A percentile compares a stretch with the other conserved stretches of the same genome.
These are phyloP conservation scores for Chiloscyllium punctatum DNA, from an alignment of 2,797 vertebrate genomes.

Conservation along the genomic window DNA sequence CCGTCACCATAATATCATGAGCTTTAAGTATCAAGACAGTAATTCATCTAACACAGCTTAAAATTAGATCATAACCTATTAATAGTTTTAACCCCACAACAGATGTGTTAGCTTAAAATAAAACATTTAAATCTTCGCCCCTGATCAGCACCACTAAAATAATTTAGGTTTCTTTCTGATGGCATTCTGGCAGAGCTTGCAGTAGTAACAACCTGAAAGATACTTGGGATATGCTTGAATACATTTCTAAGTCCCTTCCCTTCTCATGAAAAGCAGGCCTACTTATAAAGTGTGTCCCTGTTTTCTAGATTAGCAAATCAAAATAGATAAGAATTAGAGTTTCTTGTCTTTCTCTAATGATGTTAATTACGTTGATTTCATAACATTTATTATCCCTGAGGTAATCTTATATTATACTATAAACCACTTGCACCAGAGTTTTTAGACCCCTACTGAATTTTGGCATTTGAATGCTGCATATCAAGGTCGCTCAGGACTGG, in stretches of 20 bases:
- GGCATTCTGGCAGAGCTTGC: neutral
- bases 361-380: too few species aligned
- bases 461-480: neutral
- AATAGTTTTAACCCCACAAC: neutral
- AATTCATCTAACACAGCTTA: neutral
- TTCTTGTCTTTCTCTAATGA: too few species aligned
- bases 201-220: neutral
- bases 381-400: too few species aligned
- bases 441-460: too few species aligned
- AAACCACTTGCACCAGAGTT: too few species aligned
- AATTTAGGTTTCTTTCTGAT: neutral
- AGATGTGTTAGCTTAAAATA: neutral
- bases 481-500: neutral
- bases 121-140: neutral
- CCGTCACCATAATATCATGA: neutral
- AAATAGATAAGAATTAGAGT: neutral
- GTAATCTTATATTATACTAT: too few species aligned
- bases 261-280: neutral
- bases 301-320: neutral
- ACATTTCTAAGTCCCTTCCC: neutral
- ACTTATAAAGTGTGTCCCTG: neutral
- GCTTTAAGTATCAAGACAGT: neutral
- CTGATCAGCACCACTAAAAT: neutral
- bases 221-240: neutral
- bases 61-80: conserved; percentile 19